These are phyloP conservation scores for Gouania willdenowi DNA, from an alignment of 2,797 vertebrate species.

Conservation along the genomic window DNA sequence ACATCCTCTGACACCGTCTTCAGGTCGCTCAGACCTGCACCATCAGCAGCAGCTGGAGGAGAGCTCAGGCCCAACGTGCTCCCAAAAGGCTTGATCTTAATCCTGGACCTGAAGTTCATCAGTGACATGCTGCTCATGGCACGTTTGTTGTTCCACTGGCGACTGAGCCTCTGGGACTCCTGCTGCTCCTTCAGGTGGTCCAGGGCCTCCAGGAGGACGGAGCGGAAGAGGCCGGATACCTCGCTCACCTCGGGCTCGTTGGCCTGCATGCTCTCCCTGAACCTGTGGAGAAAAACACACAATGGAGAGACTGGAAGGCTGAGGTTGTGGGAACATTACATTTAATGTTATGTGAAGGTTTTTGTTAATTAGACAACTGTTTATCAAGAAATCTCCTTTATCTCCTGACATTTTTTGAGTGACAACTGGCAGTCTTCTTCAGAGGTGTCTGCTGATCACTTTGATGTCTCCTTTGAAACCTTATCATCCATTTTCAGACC, in stretches of 20 bases:
- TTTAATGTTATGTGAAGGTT: no score
- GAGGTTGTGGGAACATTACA: no score
- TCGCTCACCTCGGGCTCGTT: conserved; percentile 88
- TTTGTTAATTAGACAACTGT: no score
- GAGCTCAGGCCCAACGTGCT: conserved; percentile 86
- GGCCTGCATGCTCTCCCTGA: conserved; percentile 84
- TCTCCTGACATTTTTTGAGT: no score
- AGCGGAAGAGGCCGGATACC: conserved; percentile 85
- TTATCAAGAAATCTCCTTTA: no score
- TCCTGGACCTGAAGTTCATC: conserved; percentile 82
- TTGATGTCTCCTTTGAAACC: no score
- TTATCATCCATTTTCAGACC: no score
- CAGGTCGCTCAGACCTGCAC: conserved; percentile 64
- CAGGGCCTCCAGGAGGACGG: conserved; percentile 82
- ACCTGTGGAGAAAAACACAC: no score
- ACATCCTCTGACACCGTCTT: conserved; percentile 93
- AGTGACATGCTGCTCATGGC: conserved; percentile 81
- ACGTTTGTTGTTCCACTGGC: conserved; percentile 89
- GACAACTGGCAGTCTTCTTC: no score
- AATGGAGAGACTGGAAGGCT: no score
- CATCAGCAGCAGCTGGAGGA: conserved; percentile 70
- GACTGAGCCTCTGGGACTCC: conserved; percentile 80
- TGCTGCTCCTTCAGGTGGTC: conserved; percentile 87
- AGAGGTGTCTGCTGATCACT: no score
- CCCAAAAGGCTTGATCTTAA: conserved; percentile 89